A percentile compares a stretch with the other conserved stretches of the same genome.
Conservation (phyloP, 2,113 vertebrate genomes). For the Oreochromis aureus region DNA sequence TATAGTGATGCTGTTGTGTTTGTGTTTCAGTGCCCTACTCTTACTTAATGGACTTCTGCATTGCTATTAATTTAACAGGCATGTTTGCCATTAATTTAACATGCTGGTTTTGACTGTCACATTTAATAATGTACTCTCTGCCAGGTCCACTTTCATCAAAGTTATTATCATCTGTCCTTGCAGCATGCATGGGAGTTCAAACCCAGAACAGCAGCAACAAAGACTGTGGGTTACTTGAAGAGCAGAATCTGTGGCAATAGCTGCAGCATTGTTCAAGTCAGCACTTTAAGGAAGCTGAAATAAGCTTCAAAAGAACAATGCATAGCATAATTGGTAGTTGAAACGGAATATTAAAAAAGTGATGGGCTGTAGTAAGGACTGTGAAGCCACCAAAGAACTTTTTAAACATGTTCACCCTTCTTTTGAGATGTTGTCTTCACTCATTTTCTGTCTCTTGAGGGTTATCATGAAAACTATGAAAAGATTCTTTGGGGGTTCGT, state of each 20-base stretch:
- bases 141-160: neutral
- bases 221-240: neutral
- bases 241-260: neutral
- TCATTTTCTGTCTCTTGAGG: neutral
- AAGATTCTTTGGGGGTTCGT: neutral
- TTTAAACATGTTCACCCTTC: neutral
- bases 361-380: neutral
- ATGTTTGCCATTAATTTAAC: conserved; percentile 12
- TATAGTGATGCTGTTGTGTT: neutral
- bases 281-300: neutral
- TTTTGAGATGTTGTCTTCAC: neutral
- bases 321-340: neutral
- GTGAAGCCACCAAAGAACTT: neutral
- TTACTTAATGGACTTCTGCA: neutral
- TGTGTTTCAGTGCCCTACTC: neutral
- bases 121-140: conserved; percentile 9
- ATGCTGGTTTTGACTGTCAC: neutral
- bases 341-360: neutral
- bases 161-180: neutral
- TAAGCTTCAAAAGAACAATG: neutral
- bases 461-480: neutral
- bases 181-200: neutral
- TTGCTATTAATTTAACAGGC: neutral
- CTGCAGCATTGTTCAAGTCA: neutral
- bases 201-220: neutral